phyloP scores from a whole-genome alignment of 2,797 vertebrate genomes.

The Babyrousa celebensis region DNA sequence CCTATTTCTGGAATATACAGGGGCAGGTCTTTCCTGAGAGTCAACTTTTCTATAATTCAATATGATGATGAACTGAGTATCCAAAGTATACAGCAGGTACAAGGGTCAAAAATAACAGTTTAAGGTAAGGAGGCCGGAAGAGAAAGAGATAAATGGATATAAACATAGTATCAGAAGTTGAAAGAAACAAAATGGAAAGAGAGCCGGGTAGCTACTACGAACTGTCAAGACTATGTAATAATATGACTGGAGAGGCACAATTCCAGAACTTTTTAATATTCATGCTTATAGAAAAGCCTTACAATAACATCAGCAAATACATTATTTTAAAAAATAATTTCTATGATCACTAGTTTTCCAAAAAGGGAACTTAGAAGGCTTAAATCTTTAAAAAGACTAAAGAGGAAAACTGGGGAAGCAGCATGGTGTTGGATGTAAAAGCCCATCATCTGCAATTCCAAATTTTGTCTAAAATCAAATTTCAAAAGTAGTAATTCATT shows the following conservation, averaged over 20 bases:
- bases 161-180: not conserved
- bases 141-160: not conserved
- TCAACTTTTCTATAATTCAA: not conserved
- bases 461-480: conserved; percentile 42
- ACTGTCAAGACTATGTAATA: not conserved
- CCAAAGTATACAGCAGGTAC: not conserved
- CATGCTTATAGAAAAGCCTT: conserved; percentile 20
- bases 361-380: not conserved
- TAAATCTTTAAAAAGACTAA: not conserved
- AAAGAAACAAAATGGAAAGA: not conserved
- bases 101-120: not conserved
- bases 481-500: conserved; percentile 13
- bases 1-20: not conserved
- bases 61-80: not conserved
- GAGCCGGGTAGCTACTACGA: not conserved
- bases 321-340: not conserved
- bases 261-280: conserved; percentile 6
- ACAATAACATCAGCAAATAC: conserved; percentile 3
- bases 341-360: not conserved
- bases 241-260: not conserved
- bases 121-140: not conserved
- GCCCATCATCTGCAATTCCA: not conserved
- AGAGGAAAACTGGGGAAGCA: not conserved
- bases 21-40: not conserved
- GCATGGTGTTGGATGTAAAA: not conserved